phyloP scores from a whole-genome alignment of 2,888 invertebrate genomes.

The Dasypogon diadema region DNA sequence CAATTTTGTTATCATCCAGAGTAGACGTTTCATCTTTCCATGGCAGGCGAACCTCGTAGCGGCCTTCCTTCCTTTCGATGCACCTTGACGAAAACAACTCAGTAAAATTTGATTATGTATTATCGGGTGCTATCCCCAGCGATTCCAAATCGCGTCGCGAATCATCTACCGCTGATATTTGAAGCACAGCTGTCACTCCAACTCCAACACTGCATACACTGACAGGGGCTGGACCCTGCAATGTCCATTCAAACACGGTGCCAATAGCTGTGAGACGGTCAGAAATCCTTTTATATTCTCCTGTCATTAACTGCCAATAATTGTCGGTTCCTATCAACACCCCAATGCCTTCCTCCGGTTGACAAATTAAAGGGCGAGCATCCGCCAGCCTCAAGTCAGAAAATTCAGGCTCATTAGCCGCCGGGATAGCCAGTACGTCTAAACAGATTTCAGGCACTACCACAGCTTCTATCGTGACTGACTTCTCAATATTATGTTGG shows the following conservation, averaged over 20 bases:
- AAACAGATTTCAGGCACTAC: conserved; percentile 49
- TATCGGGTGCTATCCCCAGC: conserved; percentile 15
- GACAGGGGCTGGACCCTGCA: conserved; percentile 47
- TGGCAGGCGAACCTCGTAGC: conserved; percentile 47
- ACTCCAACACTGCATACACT: not conserved
- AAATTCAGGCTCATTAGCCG: conserved; percentile 22
- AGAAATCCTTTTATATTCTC: conserved; percentile 45
- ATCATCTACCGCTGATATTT: conserved; percentile 33
- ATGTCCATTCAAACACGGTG: conserved; percentile 51
- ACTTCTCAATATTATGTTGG: conserved; percentile 47
- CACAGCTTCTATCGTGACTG: no score
- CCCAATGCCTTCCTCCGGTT: conserved; percentile 35
- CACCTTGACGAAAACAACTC: not conserved
- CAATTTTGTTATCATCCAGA: conserved; percentile 41
- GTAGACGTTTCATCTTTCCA: conserved; percentile 31
- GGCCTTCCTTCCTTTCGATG: conserved; percentile 37
- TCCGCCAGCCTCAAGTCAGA: conserved; percentile 16
- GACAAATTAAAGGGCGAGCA: no score
- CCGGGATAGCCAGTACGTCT: conserved; percentile 36
- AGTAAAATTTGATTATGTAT: not conserved
- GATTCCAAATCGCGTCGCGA: conserved; percentile 49
- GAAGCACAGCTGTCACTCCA: not conserved
- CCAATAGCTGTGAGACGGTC: conserved; percentile 38
- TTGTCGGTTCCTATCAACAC: conserved; percentile 47
- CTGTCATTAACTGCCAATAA: conserved; percentile 52